Evolutionary conservation across 2,888 invertebrate genomes (phyloP).

Genomic region (Prosapia bicincta): DNA sequence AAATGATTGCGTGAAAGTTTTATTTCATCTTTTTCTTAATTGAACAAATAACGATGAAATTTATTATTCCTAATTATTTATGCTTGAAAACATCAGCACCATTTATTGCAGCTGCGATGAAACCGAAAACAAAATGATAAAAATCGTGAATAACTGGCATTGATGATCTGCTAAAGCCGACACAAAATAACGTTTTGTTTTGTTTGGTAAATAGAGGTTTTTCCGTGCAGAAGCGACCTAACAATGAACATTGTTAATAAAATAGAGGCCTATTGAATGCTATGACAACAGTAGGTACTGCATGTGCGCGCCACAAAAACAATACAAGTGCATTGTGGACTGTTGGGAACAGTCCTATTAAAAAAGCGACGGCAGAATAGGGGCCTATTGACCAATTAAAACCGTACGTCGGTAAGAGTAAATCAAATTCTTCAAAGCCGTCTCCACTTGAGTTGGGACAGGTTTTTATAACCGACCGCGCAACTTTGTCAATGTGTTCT

Average conservation of each 20-base stretch:
- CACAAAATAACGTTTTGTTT: no score
- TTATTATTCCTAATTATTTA: no score
- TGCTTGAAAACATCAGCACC: no score
- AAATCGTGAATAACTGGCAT: no score
- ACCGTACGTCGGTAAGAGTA: not conserved
- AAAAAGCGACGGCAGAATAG: not conserved
- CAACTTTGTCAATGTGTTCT: not conserved
- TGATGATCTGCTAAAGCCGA: no score
- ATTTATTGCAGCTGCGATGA: no score
- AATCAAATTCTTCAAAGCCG: not conserved
- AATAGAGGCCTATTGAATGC: not conserved
- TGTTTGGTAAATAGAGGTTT: no score
- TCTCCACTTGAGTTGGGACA: not conserved
- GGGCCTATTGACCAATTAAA: not conserved
- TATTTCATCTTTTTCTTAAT: no score
- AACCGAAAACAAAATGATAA: no score
- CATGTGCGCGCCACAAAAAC: not conserved
- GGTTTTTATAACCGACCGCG: not conserved
- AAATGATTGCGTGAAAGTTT: no score
- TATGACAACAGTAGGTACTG: not conserved
- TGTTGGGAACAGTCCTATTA: not conserved
- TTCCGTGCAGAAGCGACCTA: not conserved
- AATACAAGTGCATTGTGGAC: not conserved
- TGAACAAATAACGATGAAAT: no score
- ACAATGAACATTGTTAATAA: not conserved